A percentile compares a stretch with the other conserved stretches of the same genome.
These are phyloP conservation scores for Gymnocephalus cernua DNA, from an alignment of 2,113 vertebrate genomes.

Conservation along the genomic window DNA sequence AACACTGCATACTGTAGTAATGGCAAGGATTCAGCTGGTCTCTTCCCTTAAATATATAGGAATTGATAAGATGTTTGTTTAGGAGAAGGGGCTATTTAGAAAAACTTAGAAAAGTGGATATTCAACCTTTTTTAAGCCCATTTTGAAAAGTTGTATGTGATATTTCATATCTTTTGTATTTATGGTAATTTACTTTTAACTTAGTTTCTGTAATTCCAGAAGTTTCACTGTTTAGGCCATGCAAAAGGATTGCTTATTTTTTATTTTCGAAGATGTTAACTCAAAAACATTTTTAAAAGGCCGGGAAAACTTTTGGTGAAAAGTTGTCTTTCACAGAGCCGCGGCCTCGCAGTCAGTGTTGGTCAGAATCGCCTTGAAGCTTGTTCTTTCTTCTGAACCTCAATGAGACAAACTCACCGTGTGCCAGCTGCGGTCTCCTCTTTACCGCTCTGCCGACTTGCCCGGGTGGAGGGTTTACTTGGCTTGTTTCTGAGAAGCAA, in stretches of 20 bases:
- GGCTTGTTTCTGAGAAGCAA: conserved; percentile 79
- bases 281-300: conserved; percentile 24
- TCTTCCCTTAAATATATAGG: neutral
- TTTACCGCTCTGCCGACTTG: conserved; percentile 77
- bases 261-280: conserved; percentile 37
- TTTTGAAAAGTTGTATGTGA: too few relatives aligned
- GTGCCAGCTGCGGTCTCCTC: conserved; percentile 75
- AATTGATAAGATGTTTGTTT: neutral
- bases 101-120: neutral
- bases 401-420: conserved; percentile 74
- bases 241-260: conserved; percentile 36
- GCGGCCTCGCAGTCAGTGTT: conserved; percentile 24
- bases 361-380: conserved; percentile 41
- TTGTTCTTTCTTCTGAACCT: conserved; percentile 34
- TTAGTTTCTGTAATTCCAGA: neutral
- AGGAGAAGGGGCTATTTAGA: neutral
- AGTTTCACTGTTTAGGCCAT: conserved; percentile 5
- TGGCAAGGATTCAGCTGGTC: neutral
- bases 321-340: conserved; percentile 59
- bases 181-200: neutral
- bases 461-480: conserved; percentile 82
- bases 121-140: too few relatives aligned
- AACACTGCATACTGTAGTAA: neutral
- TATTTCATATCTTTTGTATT: too few relatives aligned
- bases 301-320: conserved; percentile 55